Conservation (phyloP, 2,113 vertebrate genomes). For the Glaucidium brasilianum region DNA sequence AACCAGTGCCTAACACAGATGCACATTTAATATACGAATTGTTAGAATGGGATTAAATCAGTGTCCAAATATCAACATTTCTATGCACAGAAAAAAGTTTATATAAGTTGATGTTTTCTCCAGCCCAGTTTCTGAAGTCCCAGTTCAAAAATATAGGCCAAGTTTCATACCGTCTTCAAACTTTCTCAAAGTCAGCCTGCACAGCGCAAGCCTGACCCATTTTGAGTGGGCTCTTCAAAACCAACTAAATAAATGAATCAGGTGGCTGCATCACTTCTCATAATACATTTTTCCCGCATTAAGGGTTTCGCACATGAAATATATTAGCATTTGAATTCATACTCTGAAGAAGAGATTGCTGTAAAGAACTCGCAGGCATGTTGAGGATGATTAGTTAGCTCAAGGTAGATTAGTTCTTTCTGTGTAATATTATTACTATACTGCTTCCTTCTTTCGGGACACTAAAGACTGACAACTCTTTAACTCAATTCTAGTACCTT, state of each 20-base stretch:
- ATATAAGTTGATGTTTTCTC: neutral
- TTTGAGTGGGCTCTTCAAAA: neutral
- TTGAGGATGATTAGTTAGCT: neutral
- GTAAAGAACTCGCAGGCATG: neutral
- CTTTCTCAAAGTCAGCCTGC: slow-evolving; percentile 2
- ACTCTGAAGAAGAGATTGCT: neutral
- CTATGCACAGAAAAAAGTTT: neutral
- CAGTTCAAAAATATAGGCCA: slow-evolving; percentile 34
- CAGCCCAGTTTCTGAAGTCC: neutral
- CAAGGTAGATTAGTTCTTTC: neutral
- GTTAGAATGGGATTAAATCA: neutral
- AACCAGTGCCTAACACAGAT: neutral
- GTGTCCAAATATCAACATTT: neutral
- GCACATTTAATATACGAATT: neutral
- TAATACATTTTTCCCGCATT: neutral
- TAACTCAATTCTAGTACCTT: neutral
- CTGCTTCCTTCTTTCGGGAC: neutral
- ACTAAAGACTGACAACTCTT: neutral
- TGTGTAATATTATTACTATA: neutral
- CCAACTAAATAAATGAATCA: neutral
- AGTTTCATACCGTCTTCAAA: neutral
- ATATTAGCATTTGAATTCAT: neutral
- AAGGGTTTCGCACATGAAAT: neutral
- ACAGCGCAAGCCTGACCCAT: neutral
- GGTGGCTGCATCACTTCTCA: neutral